A percentile compares a stretch with the other conserved stretches of the same genome.
phyloP scores from a whole-genome alignment of 1,140 invertebrate genomes.

The Nomia melanderi region DNA sequence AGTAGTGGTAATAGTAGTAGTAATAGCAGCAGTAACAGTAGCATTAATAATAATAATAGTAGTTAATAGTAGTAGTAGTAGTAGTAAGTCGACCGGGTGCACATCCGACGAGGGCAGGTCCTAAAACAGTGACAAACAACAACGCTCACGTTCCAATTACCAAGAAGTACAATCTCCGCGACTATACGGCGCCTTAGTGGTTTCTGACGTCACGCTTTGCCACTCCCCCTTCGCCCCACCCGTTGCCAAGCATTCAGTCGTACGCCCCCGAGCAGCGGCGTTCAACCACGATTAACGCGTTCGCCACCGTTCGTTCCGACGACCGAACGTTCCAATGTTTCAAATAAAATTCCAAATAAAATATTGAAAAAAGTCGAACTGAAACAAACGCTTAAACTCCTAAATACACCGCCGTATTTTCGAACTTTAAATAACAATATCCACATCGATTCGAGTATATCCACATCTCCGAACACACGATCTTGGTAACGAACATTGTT shows the following conservation, averaged over 20 bases:
- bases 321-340: too few relatives aligned
- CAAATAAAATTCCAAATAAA: too few relatives aligned
- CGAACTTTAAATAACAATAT: too few relatives aligned
- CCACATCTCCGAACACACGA: too few relatives aligned
- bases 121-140: slow-evolving; percentile 40
- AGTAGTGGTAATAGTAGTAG: slow-evolving; percentile 46
- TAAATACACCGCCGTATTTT: too few relatives aligned
- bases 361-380: too few relatives aligned
- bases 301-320: too few relatives aligned
- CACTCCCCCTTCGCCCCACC: not conserved
- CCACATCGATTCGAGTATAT: too few relatives aligned
- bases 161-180: too few relatives aligned
- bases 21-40: slow-evolving; percentile 49
- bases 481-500: too few relatives aligned
- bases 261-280: slow-evolving; percentile 5
- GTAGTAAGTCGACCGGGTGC: slow-evolving; percentile 49
- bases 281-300: not conserved
- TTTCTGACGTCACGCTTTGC: not conserved
- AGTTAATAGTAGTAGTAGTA: slow-evolving; percentile 53
- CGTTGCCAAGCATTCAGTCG: not conserved
- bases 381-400: too few relatives aligned
- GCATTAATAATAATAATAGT: slow-evolving; percentile 46
- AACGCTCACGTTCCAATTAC: too few relatives aligned
- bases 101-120: slow-evolving; percentile 73
- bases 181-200: slow-evolving; percentile 19